phyloP scores from a whole-genome alignment of 1,140 invertebrate genomes.

The Hermatobates lingyangjiaoensis region DNA sequence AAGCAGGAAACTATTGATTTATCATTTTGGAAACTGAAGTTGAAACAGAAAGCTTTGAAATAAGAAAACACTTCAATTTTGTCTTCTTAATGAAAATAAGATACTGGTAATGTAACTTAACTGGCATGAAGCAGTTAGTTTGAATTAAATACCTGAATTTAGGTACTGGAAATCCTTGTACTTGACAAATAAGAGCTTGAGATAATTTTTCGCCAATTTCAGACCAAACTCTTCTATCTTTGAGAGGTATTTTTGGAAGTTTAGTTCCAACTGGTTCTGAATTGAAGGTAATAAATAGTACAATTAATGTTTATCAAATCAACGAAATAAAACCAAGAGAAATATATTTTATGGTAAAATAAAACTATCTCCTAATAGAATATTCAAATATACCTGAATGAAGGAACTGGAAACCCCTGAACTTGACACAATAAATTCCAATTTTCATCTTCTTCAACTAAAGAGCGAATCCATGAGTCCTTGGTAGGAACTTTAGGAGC shows the following conservation, averaged over 20 bases:
- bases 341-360: too few relatives aligned
- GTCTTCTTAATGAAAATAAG: too few relatives aligned
- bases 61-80: too few relatives aligned
- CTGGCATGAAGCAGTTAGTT: too few relatives aligned
- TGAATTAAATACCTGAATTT: conserved; percentile 39
- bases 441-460: conserved; percentile 21
- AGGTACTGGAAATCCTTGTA: conserved; percentile 42
- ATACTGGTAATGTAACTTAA: too few relatives aligned
- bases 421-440: conserved; percentile 40
- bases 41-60: too few relatives aligned
- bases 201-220: conserved; percentile 25
- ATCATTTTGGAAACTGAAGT: too few relatives aligned
- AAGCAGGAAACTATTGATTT: too few relatives aligned
- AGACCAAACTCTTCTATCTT: conserved; percentile 30
- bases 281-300: too few relatives aligned
- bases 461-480: neutral
- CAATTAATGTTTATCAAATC: too few relatives aligned
- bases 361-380: too few relatives aligned
- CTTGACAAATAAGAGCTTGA: conserved; percentile 37
- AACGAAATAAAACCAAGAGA: too few relatives aligned
- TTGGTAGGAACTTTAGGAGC: conserved; percentile 29
- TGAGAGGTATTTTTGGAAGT: conserved; percentile 30
- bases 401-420: conserved; percentile 45
- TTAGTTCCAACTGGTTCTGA: conserved; percentile 33
- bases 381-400: conserved; percentile 40